These are phyloP conservation scores for Papilio elwesi DNA, from an alignment of 2,888 invertebrate species.

Conservation along the genomic window DNA sequence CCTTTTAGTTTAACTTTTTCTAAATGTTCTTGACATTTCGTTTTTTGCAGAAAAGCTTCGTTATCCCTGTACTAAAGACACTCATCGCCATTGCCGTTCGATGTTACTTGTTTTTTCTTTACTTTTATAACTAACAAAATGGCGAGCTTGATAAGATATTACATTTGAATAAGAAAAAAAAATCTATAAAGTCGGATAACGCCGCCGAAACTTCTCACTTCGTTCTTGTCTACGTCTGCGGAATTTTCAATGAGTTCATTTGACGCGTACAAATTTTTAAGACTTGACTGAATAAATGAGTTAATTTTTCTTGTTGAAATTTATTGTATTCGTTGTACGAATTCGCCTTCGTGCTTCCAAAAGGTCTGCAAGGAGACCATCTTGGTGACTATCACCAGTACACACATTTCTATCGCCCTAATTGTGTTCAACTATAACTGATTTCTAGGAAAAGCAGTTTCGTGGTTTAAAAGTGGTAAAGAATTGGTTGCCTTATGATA, in stretches of 20 bases:
- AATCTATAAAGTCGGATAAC: constrained; percentile 27
- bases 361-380: background rate
- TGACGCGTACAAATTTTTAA: constrained; percentile 27
- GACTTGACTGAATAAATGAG: constrained; percentile 31
- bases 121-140: constrained; percentile 28
- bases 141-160: background rate
- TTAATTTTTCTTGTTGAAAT: constrained; percentile 19
- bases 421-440: no score
- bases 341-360: background rate
- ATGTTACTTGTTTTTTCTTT: background rate
- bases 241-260: constrained; percentile 40
- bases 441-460: no score
- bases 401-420: no score
- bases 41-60: constrained; percentile 50
- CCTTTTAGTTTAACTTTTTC: constrained; percentile 48
- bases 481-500: no score
- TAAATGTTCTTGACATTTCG: constrained; percentile 50
- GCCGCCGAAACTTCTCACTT: constrained; percentile 36
- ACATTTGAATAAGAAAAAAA: constrained; percentile 29
- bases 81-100: constrained; percentile 19
- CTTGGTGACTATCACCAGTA: background rate
- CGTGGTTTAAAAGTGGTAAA: no score
- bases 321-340: constrained; percentile 27
- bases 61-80: constrained; percentile 50
- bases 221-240: constrained; percentile 23